phyloP scores from a whole-genome alignment of 53 echinoderm and acorn worm genomes.

The Luidia sarsii region DNA sequence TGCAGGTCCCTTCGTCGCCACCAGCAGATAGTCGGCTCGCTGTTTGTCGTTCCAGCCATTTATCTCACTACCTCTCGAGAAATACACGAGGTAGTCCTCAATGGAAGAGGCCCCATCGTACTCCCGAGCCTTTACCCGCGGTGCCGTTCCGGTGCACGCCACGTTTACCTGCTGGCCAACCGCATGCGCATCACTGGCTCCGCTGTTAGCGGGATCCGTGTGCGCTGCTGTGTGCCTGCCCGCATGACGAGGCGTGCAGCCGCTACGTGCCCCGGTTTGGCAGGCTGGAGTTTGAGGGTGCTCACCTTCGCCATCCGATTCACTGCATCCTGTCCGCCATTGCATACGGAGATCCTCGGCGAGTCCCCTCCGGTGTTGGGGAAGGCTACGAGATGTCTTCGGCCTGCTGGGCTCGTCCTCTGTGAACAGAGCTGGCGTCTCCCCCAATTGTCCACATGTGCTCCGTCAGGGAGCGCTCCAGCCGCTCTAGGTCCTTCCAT shows the following conservation, averaged over 20 bases:
- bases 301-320: neutral
- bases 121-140: slow-evolving; percentile 22
- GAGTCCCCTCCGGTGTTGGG: neutral
- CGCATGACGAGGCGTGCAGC: neutral
- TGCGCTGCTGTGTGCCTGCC: slow-evolving; percentile 5
- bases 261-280: neutral
- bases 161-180: slow-evolving; percentile 5
- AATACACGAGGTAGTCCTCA: slow-evolving; percentile 24
- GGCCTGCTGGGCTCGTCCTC: neutral
- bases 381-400: slow-evolving; percentile 9
- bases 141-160: slow-evolving; percentile 2
- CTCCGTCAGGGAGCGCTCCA: slow-evolving; percentile 1
- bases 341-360: neutral
- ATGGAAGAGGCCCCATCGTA: slow-evolving; percentile 15
- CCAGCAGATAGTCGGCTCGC: slow-evolving; percentile 1
- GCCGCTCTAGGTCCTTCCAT: neutral
- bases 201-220: neutral
- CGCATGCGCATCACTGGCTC: neutral
- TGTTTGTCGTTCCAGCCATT: slow-evolving; percentile 19
- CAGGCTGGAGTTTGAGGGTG: neutral
- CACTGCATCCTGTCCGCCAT: neutral
- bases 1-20: neutral
- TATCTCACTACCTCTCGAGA: slow-evolving; percentile 7
- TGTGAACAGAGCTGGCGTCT: neutral
- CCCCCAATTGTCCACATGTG: neutral